Conservation (phyloP, 2,888 invertebrate genomes). For the Tetheella fluctuosa region DNA sequence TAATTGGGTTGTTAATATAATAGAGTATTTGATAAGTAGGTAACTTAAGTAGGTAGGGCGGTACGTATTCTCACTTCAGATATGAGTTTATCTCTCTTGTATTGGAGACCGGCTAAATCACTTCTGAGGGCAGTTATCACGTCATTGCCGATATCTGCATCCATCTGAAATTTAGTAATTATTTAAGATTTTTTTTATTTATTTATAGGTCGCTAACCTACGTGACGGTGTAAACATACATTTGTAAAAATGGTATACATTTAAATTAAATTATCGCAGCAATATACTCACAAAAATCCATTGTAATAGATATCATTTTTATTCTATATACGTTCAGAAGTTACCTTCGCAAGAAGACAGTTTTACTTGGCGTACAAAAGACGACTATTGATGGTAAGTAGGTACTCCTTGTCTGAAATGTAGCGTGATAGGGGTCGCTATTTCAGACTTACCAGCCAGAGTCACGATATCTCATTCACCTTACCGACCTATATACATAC, state of each 20-base stretch:
- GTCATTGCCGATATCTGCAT: constrained; percentile 85
- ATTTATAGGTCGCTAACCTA: background rate
- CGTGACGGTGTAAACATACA: background rate
- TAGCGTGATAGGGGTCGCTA: constrained; percentile 76
- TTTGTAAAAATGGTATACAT: background rate
- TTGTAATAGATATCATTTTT: constrained; percentile 25
- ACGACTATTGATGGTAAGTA: constrained; percentile 63
- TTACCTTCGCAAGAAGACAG: constrained; percentile 46
- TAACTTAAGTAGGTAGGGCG: no score
- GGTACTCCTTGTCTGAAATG: constrained; percentile 59
- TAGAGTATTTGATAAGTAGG: no score
- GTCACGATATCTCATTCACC: constrained; percentile 73
- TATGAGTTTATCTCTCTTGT: constrained; percentile 91
- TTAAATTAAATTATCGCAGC: background rate
- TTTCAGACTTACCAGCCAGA: constrained; percentile 61
- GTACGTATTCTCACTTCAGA: constrained; percentile 85
- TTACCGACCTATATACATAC: constrained; percentile 39
- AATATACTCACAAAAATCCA: constrained; percentile 60
- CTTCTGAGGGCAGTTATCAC: constrained; percentile 90
- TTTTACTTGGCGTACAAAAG: constrained; percentile 64
- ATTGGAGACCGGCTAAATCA: constrained; percentile 92
- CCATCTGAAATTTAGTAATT: constrained; percentile 72
- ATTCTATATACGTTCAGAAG: constrained; percentile 15
- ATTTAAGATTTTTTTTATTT: constrained; percentile 5
- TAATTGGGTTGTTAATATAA: background rate